A percentile compares a stretch with the other conserved stretches of the same genome.
Conservation (phyloP, 2,113 vertebrate species). For the Pseudopipra pipra region DNA sequence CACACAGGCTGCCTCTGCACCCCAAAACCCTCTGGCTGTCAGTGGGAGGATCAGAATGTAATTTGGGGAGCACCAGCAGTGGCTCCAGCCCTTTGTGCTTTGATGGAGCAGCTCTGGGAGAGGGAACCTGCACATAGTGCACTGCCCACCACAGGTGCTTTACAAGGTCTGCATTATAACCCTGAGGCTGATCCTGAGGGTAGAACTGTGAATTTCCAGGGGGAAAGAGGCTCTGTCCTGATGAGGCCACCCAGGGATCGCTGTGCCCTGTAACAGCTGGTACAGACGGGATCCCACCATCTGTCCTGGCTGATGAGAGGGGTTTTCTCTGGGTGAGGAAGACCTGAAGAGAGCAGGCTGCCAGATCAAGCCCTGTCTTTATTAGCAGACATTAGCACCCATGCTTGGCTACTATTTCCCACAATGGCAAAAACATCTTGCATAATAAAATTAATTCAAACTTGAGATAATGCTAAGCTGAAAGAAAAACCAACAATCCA, state of each 20-base stretch:
- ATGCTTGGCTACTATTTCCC: not conserved
- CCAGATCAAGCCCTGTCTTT: not conserved
- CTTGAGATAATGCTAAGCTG: not conserved
- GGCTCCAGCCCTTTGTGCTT: not conserved
- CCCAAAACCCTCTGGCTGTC: not conserved
- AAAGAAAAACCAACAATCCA: not conserved
- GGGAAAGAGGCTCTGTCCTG: not conserved
- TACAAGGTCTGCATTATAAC: not conserved
- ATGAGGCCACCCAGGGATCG: rapidly evolving
- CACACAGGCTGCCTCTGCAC: rapidly evolving
- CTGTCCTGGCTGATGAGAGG: not conserved
- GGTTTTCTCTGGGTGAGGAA: not conserved
- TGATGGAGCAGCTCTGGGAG: not conserved
- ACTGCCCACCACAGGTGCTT: not conserved
- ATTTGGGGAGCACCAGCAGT: not conserved
- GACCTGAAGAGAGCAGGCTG: not conserved
- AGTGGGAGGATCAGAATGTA: rapidly evolving
- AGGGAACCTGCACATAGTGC: not conserved
- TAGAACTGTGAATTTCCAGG: not conserved
- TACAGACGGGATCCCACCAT: not conserved
- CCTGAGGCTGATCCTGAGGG: not conserved
- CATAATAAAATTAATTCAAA: not conserved
- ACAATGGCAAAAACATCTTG: not conserved
- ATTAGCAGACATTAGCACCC: not conserved
- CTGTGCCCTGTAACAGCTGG: not conserved